A percentile compares a stretch with the other conserved stretches of the same genome.
phyloP scores from a whole-genome alignment of 2,113 vertebrate species.

The Canis aureus region DNA sequence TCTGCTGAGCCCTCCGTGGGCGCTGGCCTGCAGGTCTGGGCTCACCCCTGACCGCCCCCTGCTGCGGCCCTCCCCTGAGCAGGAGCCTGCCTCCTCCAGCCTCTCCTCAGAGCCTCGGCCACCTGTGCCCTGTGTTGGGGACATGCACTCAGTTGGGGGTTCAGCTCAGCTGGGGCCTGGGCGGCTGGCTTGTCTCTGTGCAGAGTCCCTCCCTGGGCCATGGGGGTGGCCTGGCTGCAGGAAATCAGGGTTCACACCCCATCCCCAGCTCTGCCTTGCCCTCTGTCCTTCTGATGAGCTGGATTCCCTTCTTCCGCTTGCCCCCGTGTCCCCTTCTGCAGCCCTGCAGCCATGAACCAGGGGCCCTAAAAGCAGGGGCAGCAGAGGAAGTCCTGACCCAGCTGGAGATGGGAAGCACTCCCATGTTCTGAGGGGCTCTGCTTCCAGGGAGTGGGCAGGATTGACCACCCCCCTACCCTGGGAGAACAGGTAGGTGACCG shows the following conservation, averaged over 20 bases:
- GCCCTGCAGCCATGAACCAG: background rate
- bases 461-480: accelerated
- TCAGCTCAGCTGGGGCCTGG: background rate
- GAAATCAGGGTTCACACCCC: background rate
- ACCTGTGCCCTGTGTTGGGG: background rate
- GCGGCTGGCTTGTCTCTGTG: background rate
- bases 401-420: background rate
- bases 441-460: background rate
- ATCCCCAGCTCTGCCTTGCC: too few relatives aligned
- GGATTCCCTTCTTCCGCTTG: accelerated
- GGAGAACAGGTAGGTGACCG: background rate
- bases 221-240: background rate
- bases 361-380: background rate
- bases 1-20: background rate
- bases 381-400: background rate
- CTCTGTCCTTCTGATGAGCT: background rate
- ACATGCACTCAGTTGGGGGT: background rate
- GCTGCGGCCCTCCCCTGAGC: accelerated
- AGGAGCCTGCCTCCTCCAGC: background rate
- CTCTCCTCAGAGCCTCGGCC: background rate
- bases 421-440: background rate
- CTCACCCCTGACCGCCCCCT: background rate
- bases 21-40: background rate
- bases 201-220: background rate
- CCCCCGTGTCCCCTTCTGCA: background rate